A percentile compares a stretch with the other conserved stretches of the same genome.
phyloP scores from a whole-genome alignment of 1,140 invertebrate species.

The Magallana ariakensis region DNA sequence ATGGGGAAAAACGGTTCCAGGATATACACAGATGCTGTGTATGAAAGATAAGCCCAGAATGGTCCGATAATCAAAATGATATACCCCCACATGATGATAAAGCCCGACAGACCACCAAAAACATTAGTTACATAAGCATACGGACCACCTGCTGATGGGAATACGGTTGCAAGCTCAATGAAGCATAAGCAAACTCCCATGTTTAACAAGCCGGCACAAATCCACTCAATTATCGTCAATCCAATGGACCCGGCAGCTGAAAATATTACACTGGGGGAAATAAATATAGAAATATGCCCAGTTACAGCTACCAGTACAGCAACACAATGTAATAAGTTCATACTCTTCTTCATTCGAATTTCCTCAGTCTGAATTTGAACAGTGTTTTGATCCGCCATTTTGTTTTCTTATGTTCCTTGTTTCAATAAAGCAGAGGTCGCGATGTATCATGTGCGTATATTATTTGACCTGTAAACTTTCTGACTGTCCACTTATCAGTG shows the following conservation, averaged over 20 bases:
- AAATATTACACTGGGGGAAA: slow-evolving; percentile 71
- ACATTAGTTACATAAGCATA: slow-evolving; percentile 96
- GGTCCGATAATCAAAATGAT: slow-evolving; percentile 86
- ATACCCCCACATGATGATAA: slow-evolving; percentile 95
- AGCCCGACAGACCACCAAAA: slow-evolving; percentile 92
- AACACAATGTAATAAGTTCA: slow-evolving; percentile 67
- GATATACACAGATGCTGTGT: slow-evolving; percentile 75
- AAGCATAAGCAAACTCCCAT: slow-evolving; percentile 96
- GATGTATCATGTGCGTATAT: neutral
- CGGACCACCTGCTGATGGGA: slow-evolving; percentile 96
- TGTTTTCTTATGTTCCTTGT: neutral
- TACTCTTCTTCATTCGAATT: slow-evolving; percentile 70
- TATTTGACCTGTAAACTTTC: neutral
- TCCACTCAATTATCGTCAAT: slow-evolving; percentile 92
- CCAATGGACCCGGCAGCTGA: slow-evolving; percentile 68
- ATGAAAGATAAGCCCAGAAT: slow-evolving; percentile 79
- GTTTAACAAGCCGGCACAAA: slow-evolving; percentile 87
- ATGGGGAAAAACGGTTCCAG: slow-evolving; percentile 68
- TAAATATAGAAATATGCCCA: slow-evolving; percentile 73
- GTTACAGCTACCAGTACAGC: slow-evolving; percentile 74
- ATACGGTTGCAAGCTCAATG: slow-evolving; percentile 95
- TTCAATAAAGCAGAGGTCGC: neutral
- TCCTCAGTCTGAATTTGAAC: slow-evolving; percentile 1
- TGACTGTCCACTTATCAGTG: neutral
- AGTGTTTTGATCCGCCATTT: neutral